These are phyloP conservation scores for Calonectris borealis DNA, from an alignment of 2,113 vertebrate genomes.

Conservation along the genomic window DNA sequence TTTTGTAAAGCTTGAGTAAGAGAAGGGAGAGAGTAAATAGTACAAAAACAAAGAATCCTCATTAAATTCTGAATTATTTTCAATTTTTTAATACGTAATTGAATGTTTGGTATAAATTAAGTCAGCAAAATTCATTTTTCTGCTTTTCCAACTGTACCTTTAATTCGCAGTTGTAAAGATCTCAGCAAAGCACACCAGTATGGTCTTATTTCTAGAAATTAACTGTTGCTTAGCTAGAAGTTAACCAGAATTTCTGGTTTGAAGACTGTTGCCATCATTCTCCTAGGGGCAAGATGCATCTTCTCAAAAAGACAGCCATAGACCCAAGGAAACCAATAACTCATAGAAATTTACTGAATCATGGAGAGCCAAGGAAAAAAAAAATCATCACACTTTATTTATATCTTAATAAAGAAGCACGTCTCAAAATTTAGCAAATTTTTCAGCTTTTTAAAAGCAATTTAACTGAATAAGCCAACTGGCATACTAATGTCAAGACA, in stretches of 20 bases:
- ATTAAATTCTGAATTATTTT: not conserved
- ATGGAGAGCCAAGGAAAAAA: not conserved
- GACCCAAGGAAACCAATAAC: not conserved
- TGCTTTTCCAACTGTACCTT: not conserved
- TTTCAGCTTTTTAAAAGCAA: not conserved
- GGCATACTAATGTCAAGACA: not conserved
- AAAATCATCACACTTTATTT: not conserved
- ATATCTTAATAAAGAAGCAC: not conserved
- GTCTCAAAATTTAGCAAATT: not conserved
- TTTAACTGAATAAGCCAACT: not conserved
- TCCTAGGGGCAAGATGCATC: not conserved
- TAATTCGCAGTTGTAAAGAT: not conserved
- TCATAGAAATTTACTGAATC: not conserved
- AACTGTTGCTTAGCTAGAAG: not conserved
- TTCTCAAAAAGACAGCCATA: not conserved
- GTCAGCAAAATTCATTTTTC: not conserved
- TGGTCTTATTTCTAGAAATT: not conserved
- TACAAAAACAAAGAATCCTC: not conserved
- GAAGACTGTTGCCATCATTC: not conserved
- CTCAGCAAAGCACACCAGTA: not conserved
- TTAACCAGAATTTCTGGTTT: not conserved
- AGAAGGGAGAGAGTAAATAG: not conserved
- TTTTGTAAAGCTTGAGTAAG: not conserved
- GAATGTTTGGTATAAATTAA: not conserved
- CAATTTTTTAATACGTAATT: not conserved